phyloP scores from a whole-genome alignment of 2,888 invertebrate species.

The Drosophila cyrtoloma region DNA sequence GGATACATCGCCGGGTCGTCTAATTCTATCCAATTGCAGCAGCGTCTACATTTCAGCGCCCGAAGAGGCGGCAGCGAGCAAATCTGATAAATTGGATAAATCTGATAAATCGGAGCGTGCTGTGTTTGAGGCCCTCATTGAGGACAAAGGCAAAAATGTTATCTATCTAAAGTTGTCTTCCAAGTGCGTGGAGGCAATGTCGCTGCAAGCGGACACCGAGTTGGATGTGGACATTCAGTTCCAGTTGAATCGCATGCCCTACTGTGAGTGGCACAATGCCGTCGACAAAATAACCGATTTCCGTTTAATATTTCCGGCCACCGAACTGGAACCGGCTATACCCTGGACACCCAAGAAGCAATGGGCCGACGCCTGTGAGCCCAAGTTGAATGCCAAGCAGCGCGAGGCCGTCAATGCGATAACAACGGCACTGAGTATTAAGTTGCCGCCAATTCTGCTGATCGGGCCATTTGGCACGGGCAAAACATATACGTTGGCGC shows the following conservation, averaged over 20 bases:
- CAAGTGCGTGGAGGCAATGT: conserved; percentile 88
- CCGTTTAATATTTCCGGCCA: conserved; percentile 90
- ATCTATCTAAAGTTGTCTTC: conserved; percentile 91
- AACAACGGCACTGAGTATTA: conserved; percentile 88
- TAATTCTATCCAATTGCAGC: conserved; percentile 91
- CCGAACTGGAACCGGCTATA: conserved; percentile 88
- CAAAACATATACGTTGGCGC: conserved; percentile 93
- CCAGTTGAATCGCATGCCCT: conserved; percentile 91
- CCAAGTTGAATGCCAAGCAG: conserved; percentile 91
- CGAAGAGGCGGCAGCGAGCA: conserved; percentile 55
- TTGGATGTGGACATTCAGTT: conserved; percentile 91
- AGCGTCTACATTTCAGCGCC: conserved; percentile 88
- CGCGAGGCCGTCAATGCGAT: conserved; percentile 92
- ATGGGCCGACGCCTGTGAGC: conserved; percentile 88
- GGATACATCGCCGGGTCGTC: conserved; percentile 92
- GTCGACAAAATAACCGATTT: conserved; percentile 91
- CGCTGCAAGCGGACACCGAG: conserved; percentile 88
- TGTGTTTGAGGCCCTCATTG: conserved; percentile 91
- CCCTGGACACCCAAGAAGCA: conserved; percentile 90
- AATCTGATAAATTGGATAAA: conserved; percentile 61
- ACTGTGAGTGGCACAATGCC: conserved; percentile 94
- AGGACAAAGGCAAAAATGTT: conserved; percentile 92
- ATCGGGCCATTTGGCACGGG: conserved; percentile 95
- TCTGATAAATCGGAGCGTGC: conserved; percentile 72
- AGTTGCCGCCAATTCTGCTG: conserved; percentile 90